Base-by-base conservation (phyloP, 2,113 vertebrate species). In the Cyprinodon tularosa region DNA sequence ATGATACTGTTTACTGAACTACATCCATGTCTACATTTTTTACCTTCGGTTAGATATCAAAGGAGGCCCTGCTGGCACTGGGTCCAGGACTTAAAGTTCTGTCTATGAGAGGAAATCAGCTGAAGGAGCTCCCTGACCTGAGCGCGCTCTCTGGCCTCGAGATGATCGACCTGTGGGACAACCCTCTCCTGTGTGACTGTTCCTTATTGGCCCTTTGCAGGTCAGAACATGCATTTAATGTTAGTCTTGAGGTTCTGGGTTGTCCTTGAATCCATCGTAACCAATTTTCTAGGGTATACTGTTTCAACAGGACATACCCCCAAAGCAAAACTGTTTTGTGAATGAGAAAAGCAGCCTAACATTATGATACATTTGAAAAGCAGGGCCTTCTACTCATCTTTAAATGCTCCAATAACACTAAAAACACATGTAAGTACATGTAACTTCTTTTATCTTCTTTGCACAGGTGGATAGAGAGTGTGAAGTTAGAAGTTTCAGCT, bases 131-230 rank as follows among this genome's bases (percentile, higher is more conserved):
- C 67, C 96, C 96, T 0, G 79, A 94, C 65, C 89, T 97, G 82
- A 86, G 70, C 2, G 68, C 84, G 3, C 94, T 98, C 80, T 93
- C 89, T 0, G 80, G 93, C 62, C 91, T 98, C 66, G 95, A 96
- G 86, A 90, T 94, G 71, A 87, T 98, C 1, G 95, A 95, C 82
- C 92, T 99, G 83, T 90, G 90, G 11, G 92, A 95, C 15, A 96
- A 98, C 71, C 96, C 96, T 1, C 94, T 98, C 83, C 83, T 68
- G 70, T 98, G 97, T 0, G 90, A 95, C 90, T 98, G 97, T 76
- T 78, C 84, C 62, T 93, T 97, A 83, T 91, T 96, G 47, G 95
- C 91, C 0, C 89, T 98, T 22, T 90, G 44, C 91, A 97, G 92
- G 96, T 98, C 74, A 89, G 93, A 68, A 0, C 29, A 29, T 53